These are phyloP conservation scores for Notospermus geniculatus DNA, from an alignment of 1,140 invertebrate genomes.

Conservation along the genomic window DNA sequence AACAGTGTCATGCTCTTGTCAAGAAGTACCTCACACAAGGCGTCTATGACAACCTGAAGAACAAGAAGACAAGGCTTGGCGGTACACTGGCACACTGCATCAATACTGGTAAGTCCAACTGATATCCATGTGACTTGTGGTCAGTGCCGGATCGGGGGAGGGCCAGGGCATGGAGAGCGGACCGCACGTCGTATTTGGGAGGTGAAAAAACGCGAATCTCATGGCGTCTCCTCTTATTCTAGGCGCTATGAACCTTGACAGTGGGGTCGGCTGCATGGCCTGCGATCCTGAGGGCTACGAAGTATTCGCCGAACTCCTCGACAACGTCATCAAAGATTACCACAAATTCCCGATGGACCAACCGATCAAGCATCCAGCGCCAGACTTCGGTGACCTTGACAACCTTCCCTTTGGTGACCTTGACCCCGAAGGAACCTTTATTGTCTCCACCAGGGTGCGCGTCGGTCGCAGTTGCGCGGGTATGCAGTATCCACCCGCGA, in stretches of 20 bases:
- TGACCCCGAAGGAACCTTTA: conserved; percentile 61
- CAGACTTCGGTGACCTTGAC: conserved; percentile 90
- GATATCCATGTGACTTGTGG: too few species aligned
- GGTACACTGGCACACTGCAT: conserved; percentile 43
- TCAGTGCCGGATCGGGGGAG: too few species aligned
- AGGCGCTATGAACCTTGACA: conserved; percentile 35
- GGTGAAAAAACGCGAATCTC: too few species aligned
- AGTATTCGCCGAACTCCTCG: conserved; percentile 34
- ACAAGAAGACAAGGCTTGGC: conserved; percentile 36
- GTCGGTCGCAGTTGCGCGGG: conserved; percentile 40
- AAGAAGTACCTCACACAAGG: conserved; percentile 38
- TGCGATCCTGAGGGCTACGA: conserved; percentile 42
- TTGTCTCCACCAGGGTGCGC: conserved; percentile 46
- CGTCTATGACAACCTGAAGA: conserved; percentile 36
- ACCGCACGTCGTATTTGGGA: too few species aligned
- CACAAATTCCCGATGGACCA: conserved; percentile 32
- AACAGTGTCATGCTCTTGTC: conserved; percentile 31
- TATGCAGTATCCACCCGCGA: conserved; percentile 34
- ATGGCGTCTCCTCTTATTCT: too few species aligned
- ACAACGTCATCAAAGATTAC: conserved; percentile 42
- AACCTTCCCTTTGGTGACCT: conserved; percentile 33
- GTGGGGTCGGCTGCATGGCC: conserved; percentile 35
- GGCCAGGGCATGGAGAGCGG: too few species aligned
- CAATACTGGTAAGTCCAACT: conserved; percentile 35
- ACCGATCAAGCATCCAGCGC: conserved; percentile 76